A percentile compares a stretch with the other conserved stretches of the same genome.
phyloP scores from a whole-genome alignment of 2,888 invertebrate genomes.

The Machimus rusticus region DNA sequence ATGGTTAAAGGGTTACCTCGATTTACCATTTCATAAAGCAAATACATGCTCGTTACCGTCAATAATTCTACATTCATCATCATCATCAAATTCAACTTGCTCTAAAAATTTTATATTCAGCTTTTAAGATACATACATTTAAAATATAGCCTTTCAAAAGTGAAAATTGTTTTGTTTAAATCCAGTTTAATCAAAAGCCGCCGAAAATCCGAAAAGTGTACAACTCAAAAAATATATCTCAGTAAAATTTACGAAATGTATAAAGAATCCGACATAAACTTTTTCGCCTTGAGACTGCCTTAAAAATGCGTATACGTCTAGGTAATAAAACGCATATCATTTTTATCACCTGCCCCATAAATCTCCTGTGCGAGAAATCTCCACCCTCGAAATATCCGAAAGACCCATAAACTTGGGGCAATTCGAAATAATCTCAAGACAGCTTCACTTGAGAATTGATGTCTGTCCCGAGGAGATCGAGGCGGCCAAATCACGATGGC shows the following conservation, averaged over 20 bases:
- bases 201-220: background rate
- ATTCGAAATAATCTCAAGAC: background rate
- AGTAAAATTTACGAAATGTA: background rate
- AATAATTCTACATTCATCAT: too few relatives aligned
- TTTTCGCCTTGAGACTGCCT: background rate
- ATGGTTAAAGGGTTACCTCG: too few relatives aligned
- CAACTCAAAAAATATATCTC: background rate
- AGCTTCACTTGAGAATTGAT: slow-evolving; percentile 31
- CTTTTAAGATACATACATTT: too few relatives aligned
- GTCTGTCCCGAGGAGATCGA: background rate
- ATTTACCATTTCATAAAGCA: too few relatives aligned
- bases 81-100: too few relatives aligned
- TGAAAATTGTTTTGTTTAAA: background rate
- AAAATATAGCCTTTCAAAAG: too few relatives aligned
- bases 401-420: background rate
- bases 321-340: background rate
- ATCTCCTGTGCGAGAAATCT: background rate
- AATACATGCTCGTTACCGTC: too few relatives aligned
- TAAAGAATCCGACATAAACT: background rate
- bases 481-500: slow-evolving; percentile 33
- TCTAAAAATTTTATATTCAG: too few relatives aligned
- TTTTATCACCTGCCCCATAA: background rate
- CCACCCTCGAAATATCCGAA: background rate
- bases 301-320: background rate
- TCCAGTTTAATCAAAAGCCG: background rate